Conservation (phyloP, 2,888 invertebrate genomes). For the Leucozona laternaria region DNA sequence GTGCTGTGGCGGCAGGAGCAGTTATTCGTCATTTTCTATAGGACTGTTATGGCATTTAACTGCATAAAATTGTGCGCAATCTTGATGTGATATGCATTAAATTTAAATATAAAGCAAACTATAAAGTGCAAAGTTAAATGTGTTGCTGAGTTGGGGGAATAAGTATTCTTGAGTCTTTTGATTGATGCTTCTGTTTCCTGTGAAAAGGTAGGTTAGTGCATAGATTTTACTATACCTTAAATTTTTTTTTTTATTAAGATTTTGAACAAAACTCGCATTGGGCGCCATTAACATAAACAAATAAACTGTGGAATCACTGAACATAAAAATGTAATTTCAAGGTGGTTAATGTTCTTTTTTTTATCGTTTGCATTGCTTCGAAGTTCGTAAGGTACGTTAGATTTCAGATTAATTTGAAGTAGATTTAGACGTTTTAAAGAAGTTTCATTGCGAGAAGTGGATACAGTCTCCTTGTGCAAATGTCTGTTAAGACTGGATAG, state of each 20-base stretch:
- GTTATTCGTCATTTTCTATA: constrained; percentile 30
- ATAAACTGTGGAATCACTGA: neutral
- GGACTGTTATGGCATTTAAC: constrained; percentile 56
- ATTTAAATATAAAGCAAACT: constrained; percentile 57
- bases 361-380: neutral
- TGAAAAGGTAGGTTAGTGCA: neutral
- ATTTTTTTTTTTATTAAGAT: neutral
- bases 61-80: constrained; percentile 53
- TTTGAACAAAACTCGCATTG: neutral
- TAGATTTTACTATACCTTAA: constrained; percentile 7
- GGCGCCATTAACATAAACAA: constrained; percentile 10
- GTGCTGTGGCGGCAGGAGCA: neutral
- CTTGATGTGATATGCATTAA: constrained; percentile 45
- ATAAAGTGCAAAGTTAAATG: constrained; percentile 51
- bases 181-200: constrained; percentile 22
- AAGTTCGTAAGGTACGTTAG: too few relatives aligned
- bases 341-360: neutral
- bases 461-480: too few relatives aligned
- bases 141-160: constrained; percentile 10
- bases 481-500: too few relatives aligned
- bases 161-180: constrained; percentile 14
- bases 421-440: too few relatives aligned
- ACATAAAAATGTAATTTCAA: neutral
- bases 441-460: too few relatives aligned
- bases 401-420: too few relatives aligned